phyloP scores from a whole-genome alignment of 2,888 invertebrate genomes.

The Muschampia plurimacula region DNA sequence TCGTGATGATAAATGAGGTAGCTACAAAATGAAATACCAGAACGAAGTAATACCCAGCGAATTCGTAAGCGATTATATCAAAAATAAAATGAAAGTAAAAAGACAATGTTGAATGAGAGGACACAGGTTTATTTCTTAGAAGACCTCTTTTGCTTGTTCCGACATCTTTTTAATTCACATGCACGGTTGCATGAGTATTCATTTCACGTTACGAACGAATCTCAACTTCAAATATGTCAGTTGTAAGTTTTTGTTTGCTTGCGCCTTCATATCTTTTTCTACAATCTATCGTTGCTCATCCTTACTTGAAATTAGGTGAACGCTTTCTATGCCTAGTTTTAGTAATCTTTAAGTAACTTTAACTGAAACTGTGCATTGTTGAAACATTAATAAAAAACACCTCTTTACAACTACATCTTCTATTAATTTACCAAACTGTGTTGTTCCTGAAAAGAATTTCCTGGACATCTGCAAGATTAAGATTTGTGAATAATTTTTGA shows the following conservation, averaged over 20 bases:
- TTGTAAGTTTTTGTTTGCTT: constrained; percentile 25
- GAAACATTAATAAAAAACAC: neutral
- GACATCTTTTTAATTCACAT: constrained; percentile 30
- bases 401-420: too few species aligned
- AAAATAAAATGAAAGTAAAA: neutral
- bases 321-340: neutral
- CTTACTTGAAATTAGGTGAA: constrained; percentile 18
- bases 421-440: too few species aligned
- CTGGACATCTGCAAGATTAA: too few species aligned
- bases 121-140: constrained; percentile 26
- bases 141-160: constrained; percentile 12
- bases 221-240: constrained; percentile 24
- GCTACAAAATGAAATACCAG: too few species aligned
- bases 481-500: too few species aligned
- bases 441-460: too few species aligned
- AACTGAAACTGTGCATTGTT: neutral
- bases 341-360: neutral
- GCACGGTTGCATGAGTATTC: constrained; percentile 31
- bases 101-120: constrained; percentile 6
- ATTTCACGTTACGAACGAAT: constrained; percentile 29
- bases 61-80: neutral
- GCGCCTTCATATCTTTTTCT: constrained; percentile 15
- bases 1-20: too few species aligned
- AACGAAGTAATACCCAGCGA: too few species aligned
- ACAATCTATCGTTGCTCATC: constrained; percentile 25